Evolutionary conservation across 2,113 vertebrate genomes (phyloP).

Genomic region (Aix galericulata): DNA sequence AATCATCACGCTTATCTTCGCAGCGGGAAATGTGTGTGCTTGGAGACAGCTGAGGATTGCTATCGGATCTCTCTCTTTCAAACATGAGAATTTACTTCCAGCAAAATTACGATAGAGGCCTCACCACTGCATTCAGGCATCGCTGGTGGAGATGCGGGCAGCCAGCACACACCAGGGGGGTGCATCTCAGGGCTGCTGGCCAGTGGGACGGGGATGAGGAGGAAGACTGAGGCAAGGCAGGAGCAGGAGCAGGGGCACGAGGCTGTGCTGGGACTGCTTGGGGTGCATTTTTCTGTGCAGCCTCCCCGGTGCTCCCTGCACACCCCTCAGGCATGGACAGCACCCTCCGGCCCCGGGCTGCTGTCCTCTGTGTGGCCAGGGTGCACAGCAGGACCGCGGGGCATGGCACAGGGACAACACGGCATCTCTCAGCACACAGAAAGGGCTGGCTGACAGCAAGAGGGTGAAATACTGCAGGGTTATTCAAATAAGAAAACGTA

Average conservation of each 20-base stretch:
- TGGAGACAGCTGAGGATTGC: neutral
- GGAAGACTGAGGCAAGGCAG: no score
- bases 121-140: accelerated
- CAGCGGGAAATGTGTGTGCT: neutral
- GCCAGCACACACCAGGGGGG: accelerated
- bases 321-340: neutral
- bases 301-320: neutral
- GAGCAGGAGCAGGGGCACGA: neutral
- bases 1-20: neutral
- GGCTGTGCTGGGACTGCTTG: neutral
- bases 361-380: neutral
- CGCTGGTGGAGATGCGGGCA: neutral
- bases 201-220: no score
- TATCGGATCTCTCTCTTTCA: no score
- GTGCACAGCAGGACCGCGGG: accelerated
- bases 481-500: neutral
- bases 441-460: neutral
- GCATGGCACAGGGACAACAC: neutral
- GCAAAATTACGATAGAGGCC: accelerated
- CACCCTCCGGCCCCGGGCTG: neutral
- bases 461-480: neutral
- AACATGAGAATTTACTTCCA: accelerated
- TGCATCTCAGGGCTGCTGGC: accelerated
- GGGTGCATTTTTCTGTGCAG: neutral
- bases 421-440: neutral